Evolutionary conservation across 92 coral and sea anemone genomes (phyloP).

Genomic region (Epizoanthus fatuus): DNA sequence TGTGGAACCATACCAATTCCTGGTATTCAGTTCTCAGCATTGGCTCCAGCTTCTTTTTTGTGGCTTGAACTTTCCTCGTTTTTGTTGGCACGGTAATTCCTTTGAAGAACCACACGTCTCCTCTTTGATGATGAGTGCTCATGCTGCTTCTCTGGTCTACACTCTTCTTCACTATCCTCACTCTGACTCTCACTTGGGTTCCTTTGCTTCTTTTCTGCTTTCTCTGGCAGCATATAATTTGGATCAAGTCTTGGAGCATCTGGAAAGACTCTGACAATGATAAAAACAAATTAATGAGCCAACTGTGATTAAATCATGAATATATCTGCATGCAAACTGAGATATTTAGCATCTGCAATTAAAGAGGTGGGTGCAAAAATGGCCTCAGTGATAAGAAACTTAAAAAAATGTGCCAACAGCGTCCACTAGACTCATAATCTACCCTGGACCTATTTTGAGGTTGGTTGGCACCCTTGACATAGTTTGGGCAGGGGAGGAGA

Average conservation of each 20-base stretch:
- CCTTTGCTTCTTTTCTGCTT: conserved; percentile 12
- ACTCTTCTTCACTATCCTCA: conserved; percentile 55
- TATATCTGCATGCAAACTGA: too few relatives aligned
- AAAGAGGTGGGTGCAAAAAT: too few relatives aligned
- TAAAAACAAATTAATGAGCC: neutral
- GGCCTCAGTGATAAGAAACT: too few relatives aligned
- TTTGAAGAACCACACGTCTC: conserved; percentile 85
- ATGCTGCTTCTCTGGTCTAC: conserved; percentile 42
- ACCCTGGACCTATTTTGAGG: too few relatives aligned
- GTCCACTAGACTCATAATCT: too few relatives aligned
- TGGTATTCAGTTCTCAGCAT: too few relatives aligned
- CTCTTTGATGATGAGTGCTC: conserved; percentile 59
- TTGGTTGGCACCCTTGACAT: too few relatives aligned
- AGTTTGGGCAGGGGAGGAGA: too few relatives aligned
- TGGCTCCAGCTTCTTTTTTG: too few relatives aligned
- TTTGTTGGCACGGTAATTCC: conserved; percentile 50
- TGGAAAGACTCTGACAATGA: conserved; percentile 75
- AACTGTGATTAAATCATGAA: neutral
- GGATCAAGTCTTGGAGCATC: conserved; percentile 94
- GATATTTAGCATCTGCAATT: too few relatives aligned
- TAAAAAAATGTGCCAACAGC: too few relatives aligned
- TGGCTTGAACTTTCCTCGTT: neutral
- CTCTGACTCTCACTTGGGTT: conserved; percentile 20
- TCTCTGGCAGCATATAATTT: conserved; percentile 16
- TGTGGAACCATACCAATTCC: too few relatives aligned